phyloP scores from a whole-genome alignment of 2,797 vertebrate species.

The Amphiprion clarkii region DNA sequence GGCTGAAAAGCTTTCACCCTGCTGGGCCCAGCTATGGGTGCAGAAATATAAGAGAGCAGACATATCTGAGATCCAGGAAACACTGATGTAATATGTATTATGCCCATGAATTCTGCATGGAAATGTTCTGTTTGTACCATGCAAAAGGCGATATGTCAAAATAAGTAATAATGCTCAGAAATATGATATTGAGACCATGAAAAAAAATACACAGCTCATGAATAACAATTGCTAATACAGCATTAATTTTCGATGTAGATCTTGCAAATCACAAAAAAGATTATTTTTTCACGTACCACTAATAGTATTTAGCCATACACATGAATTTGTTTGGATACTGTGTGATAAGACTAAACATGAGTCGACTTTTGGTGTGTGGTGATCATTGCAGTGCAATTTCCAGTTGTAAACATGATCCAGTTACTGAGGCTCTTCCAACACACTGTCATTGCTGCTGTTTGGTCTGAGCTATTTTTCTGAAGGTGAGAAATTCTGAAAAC shows the following conservation, averaged over 20 bases:
- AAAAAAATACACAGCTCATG: background rate
- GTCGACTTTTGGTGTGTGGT: background rate
- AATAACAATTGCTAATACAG: background rate
- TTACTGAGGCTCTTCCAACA: no score
- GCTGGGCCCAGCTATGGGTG: slow-evolving; percentile 22
- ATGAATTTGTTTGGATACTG: background rate
- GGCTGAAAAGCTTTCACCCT: slow-evolving; percentile 23
- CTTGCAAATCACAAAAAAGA: no score
- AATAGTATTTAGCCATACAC: background rate
- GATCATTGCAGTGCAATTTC: no score
- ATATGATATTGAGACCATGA: slow-evolving; percentile 1
- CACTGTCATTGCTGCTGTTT: no score
- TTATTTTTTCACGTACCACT: no score
- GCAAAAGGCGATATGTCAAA: background rate
- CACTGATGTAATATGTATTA: slow-evolving; percentile 29
- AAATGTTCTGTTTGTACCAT: background rate
- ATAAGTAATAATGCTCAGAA: slow-evolving; percentile 12
- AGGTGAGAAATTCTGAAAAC: no score
- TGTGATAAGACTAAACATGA: slow-evolving; percentile 4
- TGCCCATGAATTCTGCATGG: slow-evolving; percentile 8
- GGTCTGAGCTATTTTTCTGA: no score
- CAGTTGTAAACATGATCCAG: no score
- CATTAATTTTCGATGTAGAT: slow-evolving; percentile 16
- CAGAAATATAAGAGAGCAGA: slow-evolving; percentile 13
- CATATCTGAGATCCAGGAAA: slow-evolving; percentile 14